Base-by-base conservation (phyloP, 2,113 vertebrate species). In the Oreochromis niloticus region DNA sequence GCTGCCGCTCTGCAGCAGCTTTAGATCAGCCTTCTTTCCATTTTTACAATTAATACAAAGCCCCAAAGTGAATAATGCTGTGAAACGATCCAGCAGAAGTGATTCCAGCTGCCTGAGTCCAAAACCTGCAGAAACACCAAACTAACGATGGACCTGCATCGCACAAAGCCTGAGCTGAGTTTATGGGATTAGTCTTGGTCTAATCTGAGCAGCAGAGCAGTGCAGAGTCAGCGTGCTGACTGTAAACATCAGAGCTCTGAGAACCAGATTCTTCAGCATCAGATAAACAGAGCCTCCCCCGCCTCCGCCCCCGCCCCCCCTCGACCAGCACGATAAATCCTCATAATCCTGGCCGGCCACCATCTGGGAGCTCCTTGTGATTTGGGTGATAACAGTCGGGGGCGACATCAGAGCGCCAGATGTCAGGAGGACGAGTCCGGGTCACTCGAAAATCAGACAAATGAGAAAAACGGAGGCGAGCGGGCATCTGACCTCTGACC, bases 331-430 rank as follows among this genome's bases (percentile, higher is more conserved):
- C 66, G 80, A 13, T 88, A 92, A 94, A 87, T 83, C 87, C 81
- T 16, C 36, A 80, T 93, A 94, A 94, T 93, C 90, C 92, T 50
- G 78, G 48, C 27, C 11, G 54, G 48, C 68, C 84, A 89, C 91
- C 89, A 92, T 90, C 93, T 94, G 92, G 89, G 88, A 80, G 81
- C 71, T 89, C 87, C 63, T 84, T 79, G 68, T 87, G 89, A 91
- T 92, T 81, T 84, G 59, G 82, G 88, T 43, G 83, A 84, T 19
- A 75, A 78, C 57, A 24, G 39, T 73, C 3, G 73, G 83, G 59
- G 68, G 32, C 1, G 71, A 68, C 19, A 46, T 54, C 16, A 80
- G 52, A 59, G 73, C 80, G 78, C 19, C 90, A 92, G 90, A 92
- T 93, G 89, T 91, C 87, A 90, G 82, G 52, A 71, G 43, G 54